Conservation (phyloP, 2,113 vertebrate genomes). For the Leptosomus discolor region DNA sequence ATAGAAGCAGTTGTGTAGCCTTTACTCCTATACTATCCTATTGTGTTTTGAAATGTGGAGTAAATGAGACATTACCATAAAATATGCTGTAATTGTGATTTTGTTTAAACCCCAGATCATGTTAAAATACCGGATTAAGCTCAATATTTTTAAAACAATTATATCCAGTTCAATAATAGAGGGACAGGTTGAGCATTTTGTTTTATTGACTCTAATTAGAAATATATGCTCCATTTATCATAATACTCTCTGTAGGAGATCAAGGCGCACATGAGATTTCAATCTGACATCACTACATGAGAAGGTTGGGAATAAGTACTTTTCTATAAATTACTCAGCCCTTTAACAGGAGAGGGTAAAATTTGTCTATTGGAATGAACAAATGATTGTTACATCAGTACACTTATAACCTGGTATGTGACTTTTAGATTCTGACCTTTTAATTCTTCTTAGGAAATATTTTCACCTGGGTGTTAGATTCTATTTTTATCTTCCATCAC, state of each 20-base stretch:
- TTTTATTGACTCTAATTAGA: slow-evolving; percentile 41
- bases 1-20: background rate
- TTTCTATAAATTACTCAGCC: background rate
- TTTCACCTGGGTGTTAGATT: background rate
- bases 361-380: background rate
- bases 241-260: background rate
- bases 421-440: background rate
- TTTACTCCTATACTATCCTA: background rate
- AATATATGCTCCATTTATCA: slow-evolving; percentile 10
- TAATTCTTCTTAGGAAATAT: background rate
- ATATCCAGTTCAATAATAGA: background rate
- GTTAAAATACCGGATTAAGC: slow-evolving; percentile 12
- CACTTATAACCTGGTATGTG: background rate
- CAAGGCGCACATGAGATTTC: background rate
- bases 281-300: background rate
- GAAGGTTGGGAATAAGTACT: background rate
- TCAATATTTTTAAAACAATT: background rate
- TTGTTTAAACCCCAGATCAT: slow-evolving; percentile 19
- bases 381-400: background rate
- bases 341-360: background rate
- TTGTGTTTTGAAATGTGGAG: background rate
- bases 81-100: background rate
- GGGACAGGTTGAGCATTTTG: background rate
- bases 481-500: background rate
- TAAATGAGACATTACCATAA: slow-evolving; percentile 15